These are phyloP conservation scores for Rhynchophorus ferrugineus DNA, from an alignment of 1,140 invertebrate genomes.

Conservation along the genomic window DNA sequence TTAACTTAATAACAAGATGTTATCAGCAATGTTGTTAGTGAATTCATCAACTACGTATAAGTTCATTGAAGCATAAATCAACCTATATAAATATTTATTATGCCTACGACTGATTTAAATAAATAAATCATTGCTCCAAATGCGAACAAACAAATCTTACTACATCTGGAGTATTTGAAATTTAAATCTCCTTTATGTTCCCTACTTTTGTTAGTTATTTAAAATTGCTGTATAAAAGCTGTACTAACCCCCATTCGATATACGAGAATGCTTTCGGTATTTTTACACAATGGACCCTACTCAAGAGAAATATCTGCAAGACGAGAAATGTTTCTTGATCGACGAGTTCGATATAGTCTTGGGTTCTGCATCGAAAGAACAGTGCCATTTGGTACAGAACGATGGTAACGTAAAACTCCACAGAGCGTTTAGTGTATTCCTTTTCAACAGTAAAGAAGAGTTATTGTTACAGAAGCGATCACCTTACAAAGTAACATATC, in stretches of 20 bases:
- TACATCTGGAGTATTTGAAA: no score
- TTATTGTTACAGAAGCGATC: conserved; percentile 85
- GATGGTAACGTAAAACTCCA: conserved; percentile 69
- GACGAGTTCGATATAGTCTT: conserved; percentile 77
- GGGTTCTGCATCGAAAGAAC: conserved; percentile 75
- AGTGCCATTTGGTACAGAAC: conserved; percentile 76
- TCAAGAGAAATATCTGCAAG: conserved; percentile 32
- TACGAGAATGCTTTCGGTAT: not conserved
- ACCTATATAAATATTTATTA: no score
- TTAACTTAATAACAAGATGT: no score
- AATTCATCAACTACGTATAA: no score
- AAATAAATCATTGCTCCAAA: no score
- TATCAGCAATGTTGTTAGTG: no score
- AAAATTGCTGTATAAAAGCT: no score
- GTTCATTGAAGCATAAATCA: no score
- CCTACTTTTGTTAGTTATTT: no score
- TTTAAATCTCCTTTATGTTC: no score
- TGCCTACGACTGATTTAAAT: no score
- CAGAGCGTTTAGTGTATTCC: conserved; percentile 94
- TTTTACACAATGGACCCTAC: conserved; percentile 7
- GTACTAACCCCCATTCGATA: not conserved
- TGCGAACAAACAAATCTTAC: no score
- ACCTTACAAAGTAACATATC: conserved; percentile 65
- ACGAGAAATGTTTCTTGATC: conserved; percentile 58
- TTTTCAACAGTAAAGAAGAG: conserved; percentile 82